These are phyloP conservation scores for Porites lobata DNA, from an alignment of 92 coral and sea anemone species.

Conservation along the genomic window DNA sequence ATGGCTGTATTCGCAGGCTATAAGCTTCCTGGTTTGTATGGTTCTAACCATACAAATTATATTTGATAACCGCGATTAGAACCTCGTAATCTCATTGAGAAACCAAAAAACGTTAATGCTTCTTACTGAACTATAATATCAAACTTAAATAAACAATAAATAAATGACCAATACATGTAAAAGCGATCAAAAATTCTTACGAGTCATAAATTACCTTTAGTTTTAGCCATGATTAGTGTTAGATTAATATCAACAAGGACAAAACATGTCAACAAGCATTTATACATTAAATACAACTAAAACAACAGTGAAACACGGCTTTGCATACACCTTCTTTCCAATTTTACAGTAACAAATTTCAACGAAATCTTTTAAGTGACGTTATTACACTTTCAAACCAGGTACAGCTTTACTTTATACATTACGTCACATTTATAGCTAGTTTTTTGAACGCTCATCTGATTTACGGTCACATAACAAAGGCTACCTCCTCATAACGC, in stretches of 20 bases:
- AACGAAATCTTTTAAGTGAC: background rate
- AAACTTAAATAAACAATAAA: background rate
- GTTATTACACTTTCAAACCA: background rate
- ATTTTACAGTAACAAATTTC: background rate
- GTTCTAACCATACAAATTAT: no score
- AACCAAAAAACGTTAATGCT: background rate
- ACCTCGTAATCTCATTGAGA: background rate
- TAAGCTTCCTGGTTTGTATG: no score
- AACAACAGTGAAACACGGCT: background rate
- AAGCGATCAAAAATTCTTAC: background rate
- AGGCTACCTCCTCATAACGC: no score
- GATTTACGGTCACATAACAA: background rate
- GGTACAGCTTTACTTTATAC: no score
- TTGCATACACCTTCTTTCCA: conserved; percentile 23
- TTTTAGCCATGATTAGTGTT: background rate
- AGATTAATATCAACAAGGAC: background rate
- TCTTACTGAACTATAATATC: background rate
- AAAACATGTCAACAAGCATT: conserved; percentile 1
- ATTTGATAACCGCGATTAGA: background rate
- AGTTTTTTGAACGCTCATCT: no score
- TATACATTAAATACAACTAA: background rate
- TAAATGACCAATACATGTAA: background rate
- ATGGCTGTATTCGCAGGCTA: no score
- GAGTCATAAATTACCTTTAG: background rate
- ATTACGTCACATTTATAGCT: no score